Evolutionary conservation across 2,797 vertebrate species (phyloP), one percentile per base, ranked within the genome.

Genomic region (Anabacerthia variegaticeps): DNA sequence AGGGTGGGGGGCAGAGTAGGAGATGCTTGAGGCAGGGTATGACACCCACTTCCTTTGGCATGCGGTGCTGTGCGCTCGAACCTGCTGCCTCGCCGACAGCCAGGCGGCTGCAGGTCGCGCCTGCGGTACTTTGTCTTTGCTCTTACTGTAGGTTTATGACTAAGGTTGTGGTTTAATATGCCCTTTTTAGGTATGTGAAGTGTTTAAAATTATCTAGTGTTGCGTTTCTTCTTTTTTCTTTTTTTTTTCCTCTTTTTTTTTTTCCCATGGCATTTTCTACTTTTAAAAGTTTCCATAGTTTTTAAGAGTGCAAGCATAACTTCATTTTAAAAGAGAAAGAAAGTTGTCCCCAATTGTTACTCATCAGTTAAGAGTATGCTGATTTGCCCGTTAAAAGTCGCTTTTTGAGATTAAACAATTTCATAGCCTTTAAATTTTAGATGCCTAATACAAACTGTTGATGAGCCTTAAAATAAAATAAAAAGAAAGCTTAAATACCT

Each of bases 31-130:
- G 96, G 93, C 14, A 77, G 97, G 97, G 97, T 97, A 94, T 65
- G 36, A 88, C 98, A 97, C 98, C 98, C 98, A 98, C 98, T 98
- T 99, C 99, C 99, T 98, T 97, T 96, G 95, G 96, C 30, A 32
- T 80, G 89, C 92, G 77, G 87, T 78, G 94, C 62, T 85, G 92
- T 95, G 93, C 26, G 85, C 97, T 97, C 91, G 90, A 97, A 97
- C 97, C 92, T 62, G 18, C 96, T 51, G 97, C 97, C 96, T 97
- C 67, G 4, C 85, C 2, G 9, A 48, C 80, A 84, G 89, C 67
- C 66, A 0, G 51, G 71, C 37, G 86, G 97, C 97, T 97, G 86
- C 97, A 88, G 80, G 91, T 97, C 95, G 96, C 44, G 85, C 97
- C 91, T 86, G 82, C 20, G 65, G 94, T 96, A 52, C 91, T 96